Evolutionary conservation across 2,888 invertebrate genomes (phyloP), one percentile per base, ranked within the genome.

Genomic region (Helobdella robusta): DNA sequence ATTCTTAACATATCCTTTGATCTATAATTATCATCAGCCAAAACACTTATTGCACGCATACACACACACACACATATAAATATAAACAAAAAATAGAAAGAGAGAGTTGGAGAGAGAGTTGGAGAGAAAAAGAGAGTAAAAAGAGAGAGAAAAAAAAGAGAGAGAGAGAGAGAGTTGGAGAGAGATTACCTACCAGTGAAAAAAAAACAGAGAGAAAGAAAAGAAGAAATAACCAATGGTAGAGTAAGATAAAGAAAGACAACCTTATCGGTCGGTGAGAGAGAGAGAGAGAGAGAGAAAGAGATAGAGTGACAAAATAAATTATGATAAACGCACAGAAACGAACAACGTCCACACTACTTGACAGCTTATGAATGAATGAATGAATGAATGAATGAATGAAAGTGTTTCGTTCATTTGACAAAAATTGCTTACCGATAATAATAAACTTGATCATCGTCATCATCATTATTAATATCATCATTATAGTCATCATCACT

Each of bases 171-270:
- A 52, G 44, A 44, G 60, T 44, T 20, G 28, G 60, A 60, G 44
- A 44, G 60, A 60, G 44, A 44, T 36, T 44, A 30, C n/a, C 40
- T 44, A 30, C n/a, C 40, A 60, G 44, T 20, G 50, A 62, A 23
- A 2, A 25, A 61, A 6, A 15, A 20, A 61, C 5, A 23, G 61
- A 48, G 25, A 15, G 44, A 40, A 52, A 23, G 23, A 52, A 52
- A 20, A 20, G 25, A 59, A 20, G 59, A 59, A 32, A 36, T 34
- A 59, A 35, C n/a, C 35, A 59, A 56, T n/a, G 23, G 32, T 6
- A 36, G 59, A 59, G 6, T 34, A 20, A 4, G 23, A 20, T 23
- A 30, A 59, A 36, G 15, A 34, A 20, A 23, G 36, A 5, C 18
- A 28, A 8, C 30, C 6, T 8, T 6, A 32, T 15, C 11, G 44